These are phyloP conservation scores for Saimiri boliviensis DNA, from an alignment of 2,113 vertebrate genomes.

Conservation along the genomic window DNA sequence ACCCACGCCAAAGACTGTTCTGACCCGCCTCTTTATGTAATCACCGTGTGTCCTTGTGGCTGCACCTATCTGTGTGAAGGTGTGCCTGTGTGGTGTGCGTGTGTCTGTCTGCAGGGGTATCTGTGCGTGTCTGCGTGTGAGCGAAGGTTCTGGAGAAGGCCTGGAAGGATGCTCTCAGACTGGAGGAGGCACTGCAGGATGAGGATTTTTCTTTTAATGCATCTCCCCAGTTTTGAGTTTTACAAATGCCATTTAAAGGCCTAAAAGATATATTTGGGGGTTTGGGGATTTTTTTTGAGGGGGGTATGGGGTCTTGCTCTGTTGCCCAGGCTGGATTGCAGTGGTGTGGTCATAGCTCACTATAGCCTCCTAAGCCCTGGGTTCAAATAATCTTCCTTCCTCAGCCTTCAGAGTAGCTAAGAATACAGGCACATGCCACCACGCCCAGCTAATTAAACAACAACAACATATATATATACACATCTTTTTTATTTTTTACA, in stretches of 20 bases:
- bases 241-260: neutral
- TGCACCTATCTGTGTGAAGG: rapidly evolving
- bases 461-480: no score
- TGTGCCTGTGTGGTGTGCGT: neutral
- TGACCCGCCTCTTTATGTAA: rapidly evolving
- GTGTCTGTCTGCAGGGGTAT: neutral
- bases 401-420: neutral
- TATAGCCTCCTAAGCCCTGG: no score
- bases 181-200: neutral
- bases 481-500: no score
- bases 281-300: no score
- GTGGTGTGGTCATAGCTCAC: no score
- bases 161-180: neutral
- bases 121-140: rapidly evolving
- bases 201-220: neutral
- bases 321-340: neutral
- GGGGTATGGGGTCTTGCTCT: neutral
- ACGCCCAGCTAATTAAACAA: neutral
- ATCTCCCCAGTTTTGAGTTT: neutral
- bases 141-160: neutral
- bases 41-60: neutral
- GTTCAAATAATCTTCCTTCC: neutral
- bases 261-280: no score
- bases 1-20: neutral
- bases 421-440: neutral